These are phyloP conservation scores for Phenganax subtilis DNA, from an alignment of 92 coral and sea anemone genomes.

Conservation along the genomic window DNA sequence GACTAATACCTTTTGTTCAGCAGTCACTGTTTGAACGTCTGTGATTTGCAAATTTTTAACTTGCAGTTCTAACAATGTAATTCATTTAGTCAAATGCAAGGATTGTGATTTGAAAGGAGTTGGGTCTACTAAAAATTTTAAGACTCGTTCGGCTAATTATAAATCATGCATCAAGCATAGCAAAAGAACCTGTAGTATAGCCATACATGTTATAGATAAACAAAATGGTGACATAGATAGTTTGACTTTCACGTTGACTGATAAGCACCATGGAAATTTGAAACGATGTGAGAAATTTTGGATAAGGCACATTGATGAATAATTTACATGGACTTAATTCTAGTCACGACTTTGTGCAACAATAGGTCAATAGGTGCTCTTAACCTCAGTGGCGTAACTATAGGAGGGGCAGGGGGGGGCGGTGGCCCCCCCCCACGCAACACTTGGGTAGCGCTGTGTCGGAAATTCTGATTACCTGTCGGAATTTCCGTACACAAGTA, in stretches of 20 bases:
- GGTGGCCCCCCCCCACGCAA: too few relatives aligned
- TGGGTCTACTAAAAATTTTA: conserved; percentile 13
- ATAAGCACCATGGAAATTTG: not conserved
- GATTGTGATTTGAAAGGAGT: conserved; percentile 5
- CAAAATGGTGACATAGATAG: not conserved
- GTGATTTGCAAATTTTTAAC: conserved; percentile 2
- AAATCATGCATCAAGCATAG: not conserved
- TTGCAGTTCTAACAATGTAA: conserved; percentile 1
- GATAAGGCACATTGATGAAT: too few relatives aligned
- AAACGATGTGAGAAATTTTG: too few relatives aligned
- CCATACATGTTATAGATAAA: conserved; percentile 3
- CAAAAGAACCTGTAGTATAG: conserved; percentile 14
- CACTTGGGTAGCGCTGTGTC: too few relatives aligned
- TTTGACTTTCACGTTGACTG: not conserved
- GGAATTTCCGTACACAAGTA: too few relatives aligned
- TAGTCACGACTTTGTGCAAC: too few relatives aligned
- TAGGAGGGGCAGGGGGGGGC: too few relatives aligned
- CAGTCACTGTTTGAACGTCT: not conserved
- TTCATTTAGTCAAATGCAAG: not conserved
- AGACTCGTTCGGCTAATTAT: conserved; percentile 17
- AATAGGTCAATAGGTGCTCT: too few relatives aligned
- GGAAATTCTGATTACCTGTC: too few relatives aligned
- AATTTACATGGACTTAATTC: too few relatives aligned
- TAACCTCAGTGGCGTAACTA: too few relatives aligned
- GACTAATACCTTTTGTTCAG: not conserved